Conservation (phyloP, 2,113 vertebrate genomes). For the Melanerpes formicivorus region DNA sequence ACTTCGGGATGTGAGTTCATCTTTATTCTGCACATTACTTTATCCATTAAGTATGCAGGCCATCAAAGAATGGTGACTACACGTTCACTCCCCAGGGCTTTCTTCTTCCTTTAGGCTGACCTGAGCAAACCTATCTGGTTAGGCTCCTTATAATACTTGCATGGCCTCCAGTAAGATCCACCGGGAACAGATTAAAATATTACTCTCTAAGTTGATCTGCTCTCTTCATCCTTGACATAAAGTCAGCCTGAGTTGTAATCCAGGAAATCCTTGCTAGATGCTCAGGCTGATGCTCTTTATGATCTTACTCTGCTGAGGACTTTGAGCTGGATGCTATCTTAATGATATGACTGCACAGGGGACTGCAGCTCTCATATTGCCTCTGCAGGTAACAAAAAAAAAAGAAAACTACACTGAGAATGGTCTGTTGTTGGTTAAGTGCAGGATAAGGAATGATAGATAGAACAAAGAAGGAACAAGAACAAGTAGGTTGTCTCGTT, state of each 20-base stretch:
- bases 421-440: background rate
- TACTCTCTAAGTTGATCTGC: background rate
- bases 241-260: background rate
- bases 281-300: conserved; percentile 6
- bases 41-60: background rate
- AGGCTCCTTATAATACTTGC: background rate
- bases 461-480: background rate
- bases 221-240: background rate
- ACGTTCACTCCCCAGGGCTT: background rate
- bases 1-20: background rate
- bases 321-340: background rate
- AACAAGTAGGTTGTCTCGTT: background rate
- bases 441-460: background rate
- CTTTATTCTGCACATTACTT: background rate
- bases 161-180: background rate
- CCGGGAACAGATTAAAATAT: background rate
- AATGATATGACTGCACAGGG: background rate
- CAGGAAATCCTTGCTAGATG: conserved; percentile 24
- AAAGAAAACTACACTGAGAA: background rate
- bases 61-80: background rate
- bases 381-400: background rate
- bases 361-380: background rate
- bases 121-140: background rate
- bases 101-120: background rate
- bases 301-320: background rate